Conservation (phyloP, 2,888 invertebrate genomes). For the Eupithecia vulgata region DNA sequence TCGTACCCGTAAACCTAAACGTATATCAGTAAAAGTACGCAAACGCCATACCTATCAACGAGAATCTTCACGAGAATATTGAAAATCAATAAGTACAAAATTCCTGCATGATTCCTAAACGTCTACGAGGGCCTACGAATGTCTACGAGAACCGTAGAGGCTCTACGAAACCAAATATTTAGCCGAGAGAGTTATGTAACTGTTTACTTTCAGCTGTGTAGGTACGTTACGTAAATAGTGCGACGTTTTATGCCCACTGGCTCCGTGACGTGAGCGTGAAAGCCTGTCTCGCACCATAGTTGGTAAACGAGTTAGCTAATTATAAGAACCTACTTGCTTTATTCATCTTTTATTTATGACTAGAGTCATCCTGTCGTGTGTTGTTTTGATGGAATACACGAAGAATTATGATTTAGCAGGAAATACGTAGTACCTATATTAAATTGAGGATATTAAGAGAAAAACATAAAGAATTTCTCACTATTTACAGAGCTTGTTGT, state of each 20-base stretch:
- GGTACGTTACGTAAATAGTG: constrained; percentile 7
- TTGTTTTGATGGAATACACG: neutral
- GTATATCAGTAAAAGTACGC: neutral
- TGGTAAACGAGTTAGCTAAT: constrained; percentile 47
- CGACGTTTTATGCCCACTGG: constrained; percentile 34
- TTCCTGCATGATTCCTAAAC: neutral
- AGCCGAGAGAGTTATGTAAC: neutral
- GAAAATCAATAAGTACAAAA: neutral
- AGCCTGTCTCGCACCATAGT: constrained; percentile 42
- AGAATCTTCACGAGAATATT: neutral
- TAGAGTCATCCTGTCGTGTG: neutral
- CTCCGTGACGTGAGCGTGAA: constrained; percentile 62
- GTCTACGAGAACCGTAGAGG: constrained; percentile 16
- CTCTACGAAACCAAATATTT: constrained; percentile 10
- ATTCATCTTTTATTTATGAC: constrained; percentile 61
- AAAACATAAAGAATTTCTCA: neutral
- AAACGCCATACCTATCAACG: neutral
- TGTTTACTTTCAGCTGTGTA: constrained; percentile 17
- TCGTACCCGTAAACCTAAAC: neutral
- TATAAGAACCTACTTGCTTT: constrained; percentile 70
- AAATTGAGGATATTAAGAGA: neutral
- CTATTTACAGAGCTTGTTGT: no score
- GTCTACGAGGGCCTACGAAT: constrained; percentile 14
- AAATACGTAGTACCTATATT: neutral
- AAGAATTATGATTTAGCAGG: neutral